These are phyloP conservation scores for Mungos mungo DNA, from an alignment of 2,113 vertebrate genomes.

Conservation along the genomic window DNA sequence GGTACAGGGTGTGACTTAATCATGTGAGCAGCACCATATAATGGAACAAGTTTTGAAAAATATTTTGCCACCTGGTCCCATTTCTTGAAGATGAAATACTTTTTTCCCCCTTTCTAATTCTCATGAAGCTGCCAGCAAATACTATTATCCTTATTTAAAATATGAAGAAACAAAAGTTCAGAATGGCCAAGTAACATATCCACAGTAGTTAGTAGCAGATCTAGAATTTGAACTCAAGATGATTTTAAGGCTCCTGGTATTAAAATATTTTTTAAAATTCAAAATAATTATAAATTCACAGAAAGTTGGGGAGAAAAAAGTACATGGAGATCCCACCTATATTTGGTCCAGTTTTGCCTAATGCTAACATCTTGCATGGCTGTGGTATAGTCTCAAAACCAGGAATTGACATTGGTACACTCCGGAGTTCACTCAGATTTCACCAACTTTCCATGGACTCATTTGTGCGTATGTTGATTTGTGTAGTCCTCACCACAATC, in stretches of 20 bases:
- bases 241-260: not conserved
- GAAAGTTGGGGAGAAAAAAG: not conserved
- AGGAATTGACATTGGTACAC: not conserved
- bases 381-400: not conserved
- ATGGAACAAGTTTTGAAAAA: not conserved
- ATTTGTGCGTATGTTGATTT: not conserved
- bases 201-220: not conserved
- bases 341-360: not conserved
- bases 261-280: not conserved
- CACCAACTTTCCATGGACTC: not conserved
- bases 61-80: not conserved
- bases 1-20: not conserved
- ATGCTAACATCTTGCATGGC: not conserved
- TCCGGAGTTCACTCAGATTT: not conserved
- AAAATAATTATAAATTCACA: not conserved
- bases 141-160: slow-evolving; percentile 19
- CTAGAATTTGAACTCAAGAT: not conserved
- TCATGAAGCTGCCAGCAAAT: not conserved
- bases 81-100: slow-evolving; percentile 25
- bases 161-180: not conserved
- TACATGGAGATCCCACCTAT: not conserved
- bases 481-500: not conserved
- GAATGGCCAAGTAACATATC: not conserved
- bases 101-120: not conserved
- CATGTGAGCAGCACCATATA: not conserved